Evolutionary conservation across 2,888 invertebrate genomes (phyloP), one percentile per base, ranked within the genome.

Genomic region (Heliconius aoede): DNA sequence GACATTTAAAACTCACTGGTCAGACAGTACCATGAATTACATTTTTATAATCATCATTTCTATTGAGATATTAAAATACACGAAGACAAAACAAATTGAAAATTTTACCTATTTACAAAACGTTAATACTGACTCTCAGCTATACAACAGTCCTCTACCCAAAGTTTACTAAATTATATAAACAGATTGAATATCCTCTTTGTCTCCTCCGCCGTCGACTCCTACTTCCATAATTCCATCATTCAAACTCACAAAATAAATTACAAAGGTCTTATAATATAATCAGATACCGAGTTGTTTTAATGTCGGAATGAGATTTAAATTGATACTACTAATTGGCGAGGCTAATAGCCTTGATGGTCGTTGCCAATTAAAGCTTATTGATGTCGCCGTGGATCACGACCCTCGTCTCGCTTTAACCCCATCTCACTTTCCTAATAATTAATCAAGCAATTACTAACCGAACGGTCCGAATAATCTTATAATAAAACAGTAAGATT

Each of bases 371-470:
- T 94, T 93, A 92, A 88, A 85, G 87, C 88, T 90, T 93, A 93
- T 93, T 91, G 94, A 92, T 92, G 93, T 92, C 92, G 84, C 86
- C 86, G 87, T 88, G 86, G 87, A 90, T 92, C 91, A 90, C 89
- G 89, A 92, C 93, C 93, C 93, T 92, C 90, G 89, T 92, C 92
- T 91, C 88, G 86, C 87, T 90, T 89, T 87, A 91, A 93, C 92
- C 92, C 91, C 89, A 89, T 90, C 89, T 86, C 88, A 86, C 84
- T 86, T 87, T 87, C 86, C 85, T 92, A 92, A 94, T 93, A 92
- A 93, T 94, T 93, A 91, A 93, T 93, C 92, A 93, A 90, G 88
- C 91, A 92, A 93, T 94, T 93, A 91, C 87, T 84, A 84, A 81
- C 84, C 82, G 78, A 83, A 81, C 84, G 82, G 80, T 83, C 82